Percentiles rank a stretch among this genome's conserved stretches.
Conservation (phyloP, 2,888 invertebrate genomes). For the Trisateles emortualis region DNA sequence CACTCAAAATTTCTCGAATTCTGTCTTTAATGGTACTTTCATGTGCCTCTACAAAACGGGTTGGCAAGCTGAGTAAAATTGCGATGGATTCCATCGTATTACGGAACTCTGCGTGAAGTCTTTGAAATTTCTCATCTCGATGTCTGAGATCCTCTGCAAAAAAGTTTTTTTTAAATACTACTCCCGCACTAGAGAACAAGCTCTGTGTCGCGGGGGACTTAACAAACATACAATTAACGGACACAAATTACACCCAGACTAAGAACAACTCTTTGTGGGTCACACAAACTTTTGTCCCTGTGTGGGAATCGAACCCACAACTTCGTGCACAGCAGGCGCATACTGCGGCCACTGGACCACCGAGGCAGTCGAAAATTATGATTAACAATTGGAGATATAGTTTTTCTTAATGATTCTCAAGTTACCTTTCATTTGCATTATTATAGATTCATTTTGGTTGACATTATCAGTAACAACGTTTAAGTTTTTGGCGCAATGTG, state of each 20-base stretch:
- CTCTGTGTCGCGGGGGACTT: too few species aligned
- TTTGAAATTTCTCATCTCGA: conserved; percentile 90
- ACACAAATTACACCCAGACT: too few species aligned
- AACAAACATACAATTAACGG: too few species aligned
- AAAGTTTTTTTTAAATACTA: not conserved
- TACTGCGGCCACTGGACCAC: too few species aligned
- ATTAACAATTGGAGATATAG: too few species aligned
- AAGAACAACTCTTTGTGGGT: too few species aligned
- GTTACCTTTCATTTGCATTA: conserved; percentile 89
- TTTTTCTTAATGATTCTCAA: too few species aligned
- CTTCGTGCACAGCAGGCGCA: too few species aligned
- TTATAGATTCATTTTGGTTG: conserved; percentile 89
- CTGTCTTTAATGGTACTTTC: conserved; percentile 93
- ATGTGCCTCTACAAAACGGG: conserved; percentile 91
- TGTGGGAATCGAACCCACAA: too few species aligned
- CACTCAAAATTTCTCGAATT: conserved; percentile 91
- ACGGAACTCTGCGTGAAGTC: conserved; percentile 89
- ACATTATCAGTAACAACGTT: conserved; percentile 90
- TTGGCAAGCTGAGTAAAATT: conserved; percentile 90
- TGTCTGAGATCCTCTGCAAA: conserved; percentile 89
- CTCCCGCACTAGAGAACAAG: too few species aligned
- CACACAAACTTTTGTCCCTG: too few species aligned
- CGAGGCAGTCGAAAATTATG: too few species aligned
- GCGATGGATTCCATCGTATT: conserved; percentile 91
- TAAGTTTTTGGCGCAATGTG: conserved; percentile 88